Evolutionary conservation across 2,888 invertebrate genomes (phyloP).

Genomic region (Nipponacmea schrenckii): DNA sequence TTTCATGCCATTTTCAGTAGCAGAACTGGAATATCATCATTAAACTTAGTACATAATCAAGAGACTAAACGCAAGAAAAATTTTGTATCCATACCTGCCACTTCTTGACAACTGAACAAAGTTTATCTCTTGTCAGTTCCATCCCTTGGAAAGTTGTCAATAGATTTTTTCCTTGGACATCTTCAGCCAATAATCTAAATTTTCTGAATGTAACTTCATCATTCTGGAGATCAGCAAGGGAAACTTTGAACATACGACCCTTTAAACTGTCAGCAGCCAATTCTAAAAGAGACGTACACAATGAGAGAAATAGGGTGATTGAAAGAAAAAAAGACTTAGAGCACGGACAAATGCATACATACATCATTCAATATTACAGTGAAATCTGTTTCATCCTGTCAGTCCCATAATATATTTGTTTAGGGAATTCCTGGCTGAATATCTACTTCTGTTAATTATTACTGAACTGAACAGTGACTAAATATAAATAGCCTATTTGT

Average conservation of each 20-base stretch:
- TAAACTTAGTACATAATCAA: not conserved
- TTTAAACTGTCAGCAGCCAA: constrained; percentile 99
- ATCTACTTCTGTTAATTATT: too few species aligned
- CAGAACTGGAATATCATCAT: constrained; percentile 8
- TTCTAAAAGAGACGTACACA: constrained; percentile 56
- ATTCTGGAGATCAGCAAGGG: constrained; percentile 95
- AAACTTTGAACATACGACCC: constrained; percentile 97
- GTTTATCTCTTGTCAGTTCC: constrained; percentile 98
- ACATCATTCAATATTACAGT: too few species aligned
- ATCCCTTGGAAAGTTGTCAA: constrained; percentile 99
- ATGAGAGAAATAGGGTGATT: too few species aligned
- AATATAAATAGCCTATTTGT: too few species aligned
- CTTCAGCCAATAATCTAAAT: constrained; percentile 96
- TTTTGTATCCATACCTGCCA: constrained; percentile 79
- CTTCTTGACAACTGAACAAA: constrained; percentile 99
- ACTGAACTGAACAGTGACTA: too few species aligned
- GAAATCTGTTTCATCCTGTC: too few species aligned
- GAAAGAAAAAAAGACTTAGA: too few species aligned
- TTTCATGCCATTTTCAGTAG: not conserved
- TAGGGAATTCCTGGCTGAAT: too few species aligned
- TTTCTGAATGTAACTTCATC: constrained; percentile 97
- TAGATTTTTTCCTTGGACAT: constrained; percentile 92
- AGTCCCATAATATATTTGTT: too few species aligned
- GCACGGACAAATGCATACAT: too few species aligned
- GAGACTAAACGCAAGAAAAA: not conserved